Base-by-base conservation (phyloP, 2,113 vertebrate species). In the Tachuris rubrigastra region DNA sequence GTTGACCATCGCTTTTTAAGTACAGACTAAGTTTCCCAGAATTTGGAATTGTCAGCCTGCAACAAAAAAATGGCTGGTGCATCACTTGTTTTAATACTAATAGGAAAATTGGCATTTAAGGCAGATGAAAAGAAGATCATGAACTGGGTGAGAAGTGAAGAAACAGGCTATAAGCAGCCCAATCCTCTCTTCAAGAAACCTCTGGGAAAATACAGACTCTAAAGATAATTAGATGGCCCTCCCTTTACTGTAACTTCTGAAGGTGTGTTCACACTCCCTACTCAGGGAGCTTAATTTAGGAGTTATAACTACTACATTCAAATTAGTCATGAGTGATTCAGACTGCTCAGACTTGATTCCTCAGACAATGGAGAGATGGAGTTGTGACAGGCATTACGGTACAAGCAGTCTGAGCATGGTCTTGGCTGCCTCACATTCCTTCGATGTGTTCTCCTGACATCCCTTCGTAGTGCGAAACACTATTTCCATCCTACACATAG, bases 251-350 rank as follows among this genome's bases (percentile, higher is more conserved):
- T 78, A 85, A 68, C 5, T 8, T 85, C 82, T 87, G 93, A 96
- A 95, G 94, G 96, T 84, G 86, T 52, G 72, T 81, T 95, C 93
- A 84, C 94, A 90, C 91, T 76, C 92, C 93, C 89, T 89, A 88
- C 91, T 84, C 12, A 0, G 41, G n/a, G 42, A 95, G 73, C 65
- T 86, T 88, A 67, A 84, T 89, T 94, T 92, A 95, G 86, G 79
- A 93, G 68, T 39, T 86, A 12, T 77, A 95, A 88, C 75, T 84
- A 90, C 86, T 95, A 77, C 86, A 59, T 58, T 80, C 59, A 69
- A 12, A 95, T 90, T 88, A 95, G 88, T 95, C 95, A 95, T 49
- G 41, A 92, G 72, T 91, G 96, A 95, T 85, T 95, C 95, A 96
- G 59, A 46, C 88, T 72, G 75, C 59, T 92, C 85, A 85, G 72